Evolutionary conservation across 2,113 vertebrate genomes (phyloP).

Genomic region (Catagonus wagneri): DNA sequence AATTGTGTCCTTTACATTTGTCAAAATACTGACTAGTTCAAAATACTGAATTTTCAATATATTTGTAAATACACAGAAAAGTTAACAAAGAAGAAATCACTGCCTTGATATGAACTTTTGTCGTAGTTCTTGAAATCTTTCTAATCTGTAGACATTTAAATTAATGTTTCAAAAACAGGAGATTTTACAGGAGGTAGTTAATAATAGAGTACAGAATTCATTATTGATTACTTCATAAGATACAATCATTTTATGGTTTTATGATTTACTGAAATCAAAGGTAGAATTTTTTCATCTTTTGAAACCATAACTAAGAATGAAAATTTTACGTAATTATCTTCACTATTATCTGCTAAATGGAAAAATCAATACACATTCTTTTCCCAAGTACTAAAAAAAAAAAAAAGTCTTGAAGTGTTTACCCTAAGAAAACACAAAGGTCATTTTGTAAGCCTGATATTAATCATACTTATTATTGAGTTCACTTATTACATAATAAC

Average conservation of each 20-base stretch:
- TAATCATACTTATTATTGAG: background rate
- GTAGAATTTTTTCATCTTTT: background rate
- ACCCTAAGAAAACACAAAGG: slow-evolving; percentile 3
- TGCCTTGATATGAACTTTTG: background rate
- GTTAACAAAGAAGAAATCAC: background rate
- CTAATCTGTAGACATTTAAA: slow-evolving; percentile 29
- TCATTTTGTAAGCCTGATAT: background rate
- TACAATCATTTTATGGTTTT: slow-evolving; percentile 28
- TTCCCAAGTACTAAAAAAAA: slow-evolving; percentile 14
- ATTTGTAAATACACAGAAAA: background rate
- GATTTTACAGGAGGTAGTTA: background rate
- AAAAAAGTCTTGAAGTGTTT: background rate
- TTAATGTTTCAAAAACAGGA: background rate
- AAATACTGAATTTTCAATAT: background rate
- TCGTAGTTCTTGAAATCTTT: background rate
- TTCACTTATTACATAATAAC: background rate
- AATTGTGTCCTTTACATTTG: background rate
- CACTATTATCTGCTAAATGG: slow-evolving; percentile 8
- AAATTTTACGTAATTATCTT: background rate
- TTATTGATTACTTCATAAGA: slow-evolving; percentile 14
- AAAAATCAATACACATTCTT: slow-evolving; percentile 4
- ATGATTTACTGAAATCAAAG: background rate
- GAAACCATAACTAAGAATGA: slow-evolving; percentile 9
- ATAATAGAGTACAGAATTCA: background rate
- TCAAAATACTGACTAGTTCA: background rate